phyloP scores from a whole-genome alignment of 2,888 invertebrate species.

The Odontocolon sp. region DNA sequence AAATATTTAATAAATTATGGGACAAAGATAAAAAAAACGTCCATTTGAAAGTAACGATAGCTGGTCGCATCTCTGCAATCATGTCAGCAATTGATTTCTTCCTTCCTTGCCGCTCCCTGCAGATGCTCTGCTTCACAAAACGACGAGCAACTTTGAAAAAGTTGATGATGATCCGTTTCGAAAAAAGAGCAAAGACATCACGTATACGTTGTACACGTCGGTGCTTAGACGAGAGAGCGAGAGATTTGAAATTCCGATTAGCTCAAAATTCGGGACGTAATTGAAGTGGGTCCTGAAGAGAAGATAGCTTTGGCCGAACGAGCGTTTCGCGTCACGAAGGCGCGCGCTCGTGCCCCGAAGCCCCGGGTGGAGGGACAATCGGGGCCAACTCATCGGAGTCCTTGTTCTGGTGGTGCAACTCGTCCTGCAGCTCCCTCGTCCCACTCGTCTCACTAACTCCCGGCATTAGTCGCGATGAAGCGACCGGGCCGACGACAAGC shows the following conservation, averaged over 20 bases:
- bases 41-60: no score
- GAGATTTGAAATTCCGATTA: constrained; percentile 61
- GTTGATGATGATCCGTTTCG: constrained; percentile 18
- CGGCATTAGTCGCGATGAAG: constrained; percentile 41
- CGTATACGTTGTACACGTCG: constrained; percentile 41
- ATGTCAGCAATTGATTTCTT: constrained; percentile 23
- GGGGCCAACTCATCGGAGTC: constrained; percentile 39
- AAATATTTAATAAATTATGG: no score
- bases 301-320: constrained; percentile 21
- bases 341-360: constrained; percentile 58
- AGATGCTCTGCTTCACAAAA: constrained; percentile 17
- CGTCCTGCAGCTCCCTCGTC: neutral
- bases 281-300: constrained; percentile 48
- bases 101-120: neutral
- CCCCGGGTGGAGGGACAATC: constrained; percentile 45
- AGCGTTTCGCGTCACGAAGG: constrained; percentile 50
- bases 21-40: no score
- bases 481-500: constrained; percentile 50
- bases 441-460: constrained; percentile 27
- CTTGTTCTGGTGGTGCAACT: constrained; percentile 24
- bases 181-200: constrained; percentile 15
- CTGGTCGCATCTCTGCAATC: neutral
- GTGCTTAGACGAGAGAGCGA: constrained; percentile 47
- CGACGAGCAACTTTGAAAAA: constrained; percentile 3
- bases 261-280: constrained; percentile 53